Evolutionary conservation across 2,888 invertebrate genomes (phyloP), one percentile per base, ranked within the genome.

Genomic region (Bedellia somnulentella): DNA sequence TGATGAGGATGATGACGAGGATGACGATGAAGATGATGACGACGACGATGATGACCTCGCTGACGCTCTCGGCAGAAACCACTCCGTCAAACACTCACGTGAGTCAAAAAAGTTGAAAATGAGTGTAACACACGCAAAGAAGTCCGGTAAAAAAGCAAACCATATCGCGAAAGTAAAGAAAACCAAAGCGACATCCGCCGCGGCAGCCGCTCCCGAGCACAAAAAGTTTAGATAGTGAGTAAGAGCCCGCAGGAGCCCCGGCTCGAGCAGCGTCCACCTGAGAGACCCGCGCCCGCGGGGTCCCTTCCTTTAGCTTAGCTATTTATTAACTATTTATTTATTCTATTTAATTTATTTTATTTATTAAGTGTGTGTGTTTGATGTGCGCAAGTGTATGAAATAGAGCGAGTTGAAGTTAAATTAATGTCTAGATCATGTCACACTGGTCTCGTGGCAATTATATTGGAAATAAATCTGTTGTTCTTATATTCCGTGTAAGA

Each of bases 101-200:
- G 89, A 90, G 90, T 89, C 87, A 54, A 88, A 86, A 83, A 81
- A 82, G 58, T 58, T 70, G 60, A 77, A 78, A 52, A 57, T 64
- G 42, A 59, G 56, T 53, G 53, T 52, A 47, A 52, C 52, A 48
- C 58, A 66, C 48, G 52, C 57, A 41, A 76, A 75, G 71, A 75
- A 71, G 52, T 55, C 61, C 39, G 73, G 57, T 36, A 73, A 76
- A 75, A 76, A 73, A 58, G 59, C 64, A 34, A 70, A 64, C 50
- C 60, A 68, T 50, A 51, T 59, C 47, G 58, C 61, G 51, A 76
- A 77, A 75, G 54, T 75, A 56, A 73, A 75, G 73, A 75, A 73
- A 73, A 71, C 64, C 57, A 75, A 75, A 73, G 66, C 63, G 40
- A 62, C 71, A 48, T 54, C 58, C 46, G 62, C 63, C 52, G 66